phyloP scores from a whole-genome alignment of 2,888 invertebrate species.

The Mythimna impura region DNA sequence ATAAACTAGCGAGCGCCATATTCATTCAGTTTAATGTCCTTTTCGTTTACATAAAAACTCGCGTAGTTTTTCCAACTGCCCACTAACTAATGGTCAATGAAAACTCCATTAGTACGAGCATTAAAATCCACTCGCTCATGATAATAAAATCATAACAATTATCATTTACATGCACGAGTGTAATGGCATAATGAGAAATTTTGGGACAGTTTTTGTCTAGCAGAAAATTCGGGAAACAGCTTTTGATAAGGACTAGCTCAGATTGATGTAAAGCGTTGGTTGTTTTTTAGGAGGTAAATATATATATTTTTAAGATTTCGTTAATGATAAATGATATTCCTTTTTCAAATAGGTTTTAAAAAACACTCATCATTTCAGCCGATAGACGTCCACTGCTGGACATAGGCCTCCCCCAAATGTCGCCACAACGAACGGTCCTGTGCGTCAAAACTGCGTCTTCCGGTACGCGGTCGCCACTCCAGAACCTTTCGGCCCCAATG shows the following conservation, averaged over 20 bases:
- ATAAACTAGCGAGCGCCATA: conserved; percentile 23
- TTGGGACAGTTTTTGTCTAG: neutral
- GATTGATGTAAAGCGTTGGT: no score
- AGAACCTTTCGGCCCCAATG: no score
- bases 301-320: no score
- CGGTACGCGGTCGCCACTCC: no score
- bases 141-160: conserved; percentile 49
- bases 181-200: conserved; percentile 23
- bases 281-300: no score
- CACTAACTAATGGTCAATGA: conserved; percentile 55
- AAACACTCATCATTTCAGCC: no score
- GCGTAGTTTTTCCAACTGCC: conserved; percentile 35
- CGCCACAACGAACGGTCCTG: no score
- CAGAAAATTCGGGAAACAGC: neutral
- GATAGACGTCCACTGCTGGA: no score
- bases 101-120: conserved; percentile 47
- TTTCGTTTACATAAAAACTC: conserved; percentile 37
- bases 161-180: conserved; percentile 36
- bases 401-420: no score
- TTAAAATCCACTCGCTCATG: conserved; percentile 39
- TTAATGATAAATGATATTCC: no score
- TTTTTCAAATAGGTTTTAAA: no score
- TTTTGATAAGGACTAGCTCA: neutral
- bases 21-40: conserved; percentile 20
- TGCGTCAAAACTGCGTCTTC: no score